A percentile compares a stretch with the other conserved stretches of the same genome.
Evolutionary conservation across 1,140 invertebrate genomes (phyloP).

Genomic region (Bombus superbus): DNA sequence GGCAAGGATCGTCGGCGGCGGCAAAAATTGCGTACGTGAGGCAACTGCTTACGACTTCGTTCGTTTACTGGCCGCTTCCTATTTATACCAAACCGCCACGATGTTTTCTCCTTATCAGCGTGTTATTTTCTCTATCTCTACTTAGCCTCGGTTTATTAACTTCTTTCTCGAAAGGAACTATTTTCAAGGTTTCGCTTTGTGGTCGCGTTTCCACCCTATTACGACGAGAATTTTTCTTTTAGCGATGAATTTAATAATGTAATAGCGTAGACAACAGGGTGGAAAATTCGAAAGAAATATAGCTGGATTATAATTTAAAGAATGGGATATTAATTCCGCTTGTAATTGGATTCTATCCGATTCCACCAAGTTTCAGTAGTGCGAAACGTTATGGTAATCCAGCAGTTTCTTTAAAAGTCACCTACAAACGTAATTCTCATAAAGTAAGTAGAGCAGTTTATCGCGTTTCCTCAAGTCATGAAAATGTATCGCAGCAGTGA

Average conservation of each 20-base stretch:
- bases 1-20: constrained; percentile 23
- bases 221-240: background rate
- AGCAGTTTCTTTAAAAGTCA: background rate
- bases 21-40: constrained; percentile 78
- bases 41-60: constrained; percentile 74
- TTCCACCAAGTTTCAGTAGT: too few species aligned
- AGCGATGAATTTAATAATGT: background rate
- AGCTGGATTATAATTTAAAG: background rate
- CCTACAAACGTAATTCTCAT: background rate
- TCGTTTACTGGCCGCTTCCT: constrained; percentile 65
- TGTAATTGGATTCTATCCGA: background rate
- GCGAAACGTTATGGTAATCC: background rate
- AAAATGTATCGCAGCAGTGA: background rate
- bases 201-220: background rate
- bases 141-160: constrained; percentile 73
- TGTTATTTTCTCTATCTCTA: constrained; percentile 70
- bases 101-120: constrained; percentile 73
- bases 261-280: too few species aligned
- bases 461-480: background rate
- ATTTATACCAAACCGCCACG: constrained; percentile 64
- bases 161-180: background rate
- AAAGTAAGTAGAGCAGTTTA: background rate
- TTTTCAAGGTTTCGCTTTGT: constrained; percentile 5
- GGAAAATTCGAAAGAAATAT: background rate
- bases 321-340: background rate